Percentiles rank a stretch among this genome's conserved stretches.
Evolutionary conservation across 2,113 vertebrate genomes (phyloP).

Genomic region (Otus sunia): DNA sequence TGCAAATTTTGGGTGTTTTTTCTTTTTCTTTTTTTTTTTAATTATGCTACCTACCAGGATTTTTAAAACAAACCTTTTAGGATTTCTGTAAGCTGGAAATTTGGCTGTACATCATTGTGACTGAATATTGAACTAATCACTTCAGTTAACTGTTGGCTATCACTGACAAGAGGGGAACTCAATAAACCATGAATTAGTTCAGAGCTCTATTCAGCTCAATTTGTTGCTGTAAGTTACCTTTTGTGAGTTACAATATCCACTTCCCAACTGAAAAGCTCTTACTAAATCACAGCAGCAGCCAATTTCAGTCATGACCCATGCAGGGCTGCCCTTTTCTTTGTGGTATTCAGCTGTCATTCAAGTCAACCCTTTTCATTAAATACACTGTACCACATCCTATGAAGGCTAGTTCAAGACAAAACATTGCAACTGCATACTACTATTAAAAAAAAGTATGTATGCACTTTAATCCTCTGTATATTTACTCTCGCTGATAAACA

Average conservation of each 20-base stretch:
- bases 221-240: conserved; percentile 85
- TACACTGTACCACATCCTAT: conserved; percentile 58
- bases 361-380: conserved; percentile 81
- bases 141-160: conserved; percentile 57
- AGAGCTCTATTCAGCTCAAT: conserved; percentile 81
- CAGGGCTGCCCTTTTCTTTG: conserved; percentile 77
- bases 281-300: conserved; percentile 72
- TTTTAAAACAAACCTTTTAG: not conserved
- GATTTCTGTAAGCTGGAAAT: not conserved
- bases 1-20: not conserved
- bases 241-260: conserved; percentile 81
- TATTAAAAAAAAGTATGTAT: not conserved
- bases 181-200: conserved; percentile 62
- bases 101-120: conserved; percentile 38
- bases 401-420: conserved; percentile 5
- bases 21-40: not conserved
- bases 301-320: conserved; percentile 82
- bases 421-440: not conserved
- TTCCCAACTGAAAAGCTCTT: conserved; percentile 74
- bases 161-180: conserved; percentile 43
- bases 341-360: conserved; percentile 87
- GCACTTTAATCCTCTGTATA: not conserved
- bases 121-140: conserved; percentile 70
- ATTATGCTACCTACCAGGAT: not conserved
- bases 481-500: not conserved